Evolutionary conservation across 2,113 vertebrate genomes (phyloP), one percentile per base, ranked within the genome.

Genomic region (Corythornis cristatus): DNA sequence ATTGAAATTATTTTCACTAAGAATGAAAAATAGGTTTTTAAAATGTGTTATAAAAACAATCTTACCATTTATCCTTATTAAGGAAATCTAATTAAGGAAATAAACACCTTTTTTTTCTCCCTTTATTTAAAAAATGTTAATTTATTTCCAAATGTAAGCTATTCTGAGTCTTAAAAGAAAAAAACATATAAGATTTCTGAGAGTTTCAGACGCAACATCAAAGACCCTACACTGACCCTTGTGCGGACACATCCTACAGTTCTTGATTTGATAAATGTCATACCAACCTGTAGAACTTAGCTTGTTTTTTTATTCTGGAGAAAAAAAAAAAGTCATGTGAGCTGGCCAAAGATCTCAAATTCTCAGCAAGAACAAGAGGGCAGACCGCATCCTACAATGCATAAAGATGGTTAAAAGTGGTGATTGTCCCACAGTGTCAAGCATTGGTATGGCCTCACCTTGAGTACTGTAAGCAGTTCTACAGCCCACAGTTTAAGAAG

Each of bases 1-100:
- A 35, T 37, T 35, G 18, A 62, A 64, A 68, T 25, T 57, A 5
- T 60, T 75, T 37, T 25, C 35, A 42, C 5, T 29, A 66, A 54
- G 31, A 91, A 54, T 88, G 7, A 66, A 89, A 93, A 58, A 17
- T 35, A 42, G 6, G n/a, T 50, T 84, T 90, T 92, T 37, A 37
- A 60, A 56, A 58, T 46, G 7, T 73, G 4, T 3, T 62, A 35
- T 15, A 37, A 83, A 67, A 68, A 64, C n/a, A 2, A 13, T 4
- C 5, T 67, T n/a, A 18, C 3, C 23, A 5, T 20, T 86, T 58
- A 14, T 76, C 14, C 31, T 29, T 60, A 43, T 62, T 42, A 60
- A 68, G 12, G 31, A 10, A 70, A 82, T 67, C 2, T 19, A 62
- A 84, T 72, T 68, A 60, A 68, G 15, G 28, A 35, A 35, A 11